These are phyloP conservation scores for Zaprionus nigranus DNA, from an alignment of 1,140 invertebrate genomes.

Conservation along the genomic window DNA sequence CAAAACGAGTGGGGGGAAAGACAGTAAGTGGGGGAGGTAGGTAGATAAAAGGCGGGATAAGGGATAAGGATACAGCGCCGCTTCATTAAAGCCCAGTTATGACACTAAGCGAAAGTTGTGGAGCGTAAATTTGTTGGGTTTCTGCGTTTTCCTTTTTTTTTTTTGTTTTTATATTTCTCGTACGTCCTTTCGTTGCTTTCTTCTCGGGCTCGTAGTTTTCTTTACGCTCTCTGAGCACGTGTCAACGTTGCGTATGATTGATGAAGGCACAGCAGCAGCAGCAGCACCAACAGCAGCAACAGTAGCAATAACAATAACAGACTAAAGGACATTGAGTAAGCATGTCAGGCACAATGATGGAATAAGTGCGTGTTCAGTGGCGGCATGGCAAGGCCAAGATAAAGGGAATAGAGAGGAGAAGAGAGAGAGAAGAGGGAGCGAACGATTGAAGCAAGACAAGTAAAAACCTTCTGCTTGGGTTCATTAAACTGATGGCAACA, in stretches of 20 bases:
- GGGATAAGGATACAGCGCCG: slow-evolving; percentile 53
- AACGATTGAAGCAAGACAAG: slow-evolving; percentile 17
- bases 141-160: slow-evolving; percentile 6
- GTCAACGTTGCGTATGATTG: slow-evolving; percentile 80
- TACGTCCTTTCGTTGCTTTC: slow-evolving; percentile 12
- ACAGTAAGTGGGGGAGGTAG: not conserved
- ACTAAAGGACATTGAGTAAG: slow-evolving; percentile 47
- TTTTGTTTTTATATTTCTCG: not conserved
- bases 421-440: not conserved
- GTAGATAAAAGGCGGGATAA: slow-evolving; percentile 16
- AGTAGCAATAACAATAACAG: slow-evolving; percentile 39
- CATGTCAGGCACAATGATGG: slow-evolving; percentile 55
- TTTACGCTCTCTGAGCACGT: slow-evolving; percentile 57
- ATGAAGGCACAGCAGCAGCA: slow-evolving; percentile 55
- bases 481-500: slow-evolving; percentile 56
- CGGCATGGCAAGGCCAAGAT: not conserved
- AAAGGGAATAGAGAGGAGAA: no score
- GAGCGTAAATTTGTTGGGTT: slow-evolving; percentile 45
- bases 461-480: slow-evolving; percentile 50
- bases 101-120: slow-evolving; percentile 60
- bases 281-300: not conserved
- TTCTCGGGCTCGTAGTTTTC: slow-evolving; percentile 33
- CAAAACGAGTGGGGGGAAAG: not conserved
- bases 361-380: slow-evolving; percentile 43
- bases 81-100: slow-evolving; percentile 75